phyloP scores from a whole-genome alignment of 2,797 vertebrate species.

The Pelobates cultripes region DNA sequence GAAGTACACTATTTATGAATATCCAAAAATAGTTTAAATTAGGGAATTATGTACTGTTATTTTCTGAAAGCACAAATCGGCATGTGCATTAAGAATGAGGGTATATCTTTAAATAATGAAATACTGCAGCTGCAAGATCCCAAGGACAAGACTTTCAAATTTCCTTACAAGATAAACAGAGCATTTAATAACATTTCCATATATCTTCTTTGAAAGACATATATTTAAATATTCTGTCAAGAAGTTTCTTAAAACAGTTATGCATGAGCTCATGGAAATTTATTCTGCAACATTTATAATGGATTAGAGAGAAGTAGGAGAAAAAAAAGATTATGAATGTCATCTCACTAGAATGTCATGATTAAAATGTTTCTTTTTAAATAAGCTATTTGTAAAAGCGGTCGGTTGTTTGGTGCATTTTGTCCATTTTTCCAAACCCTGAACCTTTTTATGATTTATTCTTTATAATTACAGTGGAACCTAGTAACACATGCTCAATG shows the following conservation, averaged over 20 bases:
- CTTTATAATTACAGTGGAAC: background rate
- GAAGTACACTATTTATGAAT: no score
- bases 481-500: no score
- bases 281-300: constrained; percentile 32
- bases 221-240: constrained; percentile 37
- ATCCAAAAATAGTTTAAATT: no score
- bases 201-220: constrained; percentile 25
- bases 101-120: background rate
- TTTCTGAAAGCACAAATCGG: no score
- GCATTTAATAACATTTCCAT: constrained; percentile 30
- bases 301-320: constrained; percentile 13
- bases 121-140: constrained; percentile 14
- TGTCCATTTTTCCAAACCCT: background rate
- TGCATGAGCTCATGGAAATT: constrained; percentile 23
- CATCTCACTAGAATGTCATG: constrained; percentile 16
- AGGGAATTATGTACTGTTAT: no score
- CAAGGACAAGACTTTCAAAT: constrained; percentile 37
- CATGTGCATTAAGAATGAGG: background rate
- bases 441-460: background rate
- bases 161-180: constrained; percentile 26
- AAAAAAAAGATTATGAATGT: constrained; percentile 31
- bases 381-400: background rate
- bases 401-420: background rate
- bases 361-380: constrained; percentile 17
- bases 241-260: constrained; percentile 45